Evolutionary conservation across 2,113 vertebrate species (phyloP).

Genomic region (Mustelus asterias): DNA sequence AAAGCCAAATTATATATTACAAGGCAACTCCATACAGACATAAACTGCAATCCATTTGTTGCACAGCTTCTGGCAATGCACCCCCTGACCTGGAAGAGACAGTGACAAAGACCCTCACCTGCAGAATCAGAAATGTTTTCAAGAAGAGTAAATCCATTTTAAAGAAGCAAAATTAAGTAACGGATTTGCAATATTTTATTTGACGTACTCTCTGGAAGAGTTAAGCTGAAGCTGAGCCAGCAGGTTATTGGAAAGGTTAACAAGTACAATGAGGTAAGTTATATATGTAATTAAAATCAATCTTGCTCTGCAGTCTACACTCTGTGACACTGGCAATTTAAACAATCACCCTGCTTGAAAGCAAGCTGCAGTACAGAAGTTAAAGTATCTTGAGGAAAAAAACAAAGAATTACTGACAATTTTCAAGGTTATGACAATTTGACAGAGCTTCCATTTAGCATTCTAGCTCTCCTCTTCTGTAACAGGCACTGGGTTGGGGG

Average conservation of each 20-base stretch:
- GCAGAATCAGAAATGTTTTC: neutral
- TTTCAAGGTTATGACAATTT: neutral
- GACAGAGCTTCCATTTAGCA: neutral
- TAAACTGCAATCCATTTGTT: neutral
- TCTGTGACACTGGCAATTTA: neutral
- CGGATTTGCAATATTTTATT: neutral
- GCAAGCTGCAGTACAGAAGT: neutral
- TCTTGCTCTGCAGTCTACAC: neutral
- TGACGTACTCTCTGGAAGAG: neutral
- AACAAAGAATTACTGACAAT: neutral
- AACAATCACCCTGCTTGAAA: neutral
- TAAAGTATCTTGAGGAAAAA: neutral
- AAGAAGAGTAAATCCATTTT: neutral
- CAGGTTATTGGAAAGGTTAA: neutral
- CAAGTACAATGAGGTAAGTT: neutral
- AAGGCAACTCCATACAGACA: neutral
- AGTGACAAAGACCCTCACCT: neutral
- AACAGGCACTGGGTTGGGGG: neutral
- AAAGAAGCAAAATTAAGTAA: neutral
- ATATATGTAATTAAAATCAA: neutral
- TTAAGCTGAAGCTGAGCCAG: neutral
- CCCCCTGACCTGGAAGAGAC: neutral
- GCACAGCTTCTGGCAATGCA: too few species aligned
- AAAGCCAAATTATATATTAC: neutral
- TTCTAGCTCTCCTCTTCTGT: neutral